Conservation (phyloP, 2,113 vertebrate species). For the Lepisosteus oculatus region DNA sequence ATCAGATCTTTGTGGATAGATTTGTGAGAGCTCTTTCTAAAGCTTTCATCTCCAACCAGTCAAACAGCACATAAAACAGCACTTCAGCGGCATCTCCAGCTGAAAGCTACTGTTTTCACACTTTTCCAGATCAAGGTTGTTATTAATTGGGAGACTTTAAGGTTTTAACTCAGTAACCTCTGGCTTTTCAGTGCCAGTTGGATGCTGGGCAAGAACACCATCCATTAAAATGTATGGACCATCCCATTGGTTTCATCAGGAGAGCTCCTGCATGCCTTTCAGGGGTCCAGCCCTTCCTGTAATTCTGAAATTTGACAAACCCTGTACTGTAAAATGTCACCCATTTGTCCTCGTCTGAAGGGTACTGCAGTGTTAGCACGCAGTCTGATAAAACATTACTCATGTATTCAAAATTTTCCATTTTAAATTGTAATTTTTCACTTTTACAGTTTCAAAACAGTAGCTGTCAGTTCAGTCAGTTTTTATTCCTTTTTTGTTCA, state of each 20-base stretch:
- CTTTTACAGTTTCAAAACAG: too few relatives aligned
- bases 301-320: too few relatives aligned
- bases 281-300: too few relatives aligned
- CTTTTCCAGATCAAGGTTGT: constrained; percentile 6
- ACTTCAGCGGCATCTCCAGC: not conserved
- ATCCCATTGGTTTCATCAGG: too few relatives aligned
- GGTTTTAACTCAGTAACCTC: constrained; percentile 7
- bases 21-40: constrained; percentile 22
- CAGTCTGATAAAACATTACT: too few relatives aligned
- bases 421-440: too few relatives aligned
- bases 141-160: constrained; percentile 10
- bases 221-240: not conserved
- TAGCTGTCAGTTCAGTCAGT: too few relatives aligned
- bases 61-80: constrained; percentile 14
- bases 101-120: too few relatives aligned
- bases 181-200: constrained; percentile 13
- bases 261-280: too few relatives aligned
- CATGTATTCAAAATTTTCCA: too few relatives aligned
- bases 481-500: too few relatives aligned
- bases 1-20: not conserved
- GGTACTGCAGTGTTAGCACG: not conserved
- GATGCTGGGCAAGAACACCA: constrained; percentile 22
- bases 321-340: too few relatives aligned
- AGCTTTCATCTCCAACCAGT: constrained; percentile 8
- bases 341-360: constrained; percentile 1